Percentiles rank a stretch among this genome's conserved stretches.
Evolutionary conservation across 2,797 vertebrate genomes (phyloP).

Genomic region (Craterocephalus amniculus): DNA sequence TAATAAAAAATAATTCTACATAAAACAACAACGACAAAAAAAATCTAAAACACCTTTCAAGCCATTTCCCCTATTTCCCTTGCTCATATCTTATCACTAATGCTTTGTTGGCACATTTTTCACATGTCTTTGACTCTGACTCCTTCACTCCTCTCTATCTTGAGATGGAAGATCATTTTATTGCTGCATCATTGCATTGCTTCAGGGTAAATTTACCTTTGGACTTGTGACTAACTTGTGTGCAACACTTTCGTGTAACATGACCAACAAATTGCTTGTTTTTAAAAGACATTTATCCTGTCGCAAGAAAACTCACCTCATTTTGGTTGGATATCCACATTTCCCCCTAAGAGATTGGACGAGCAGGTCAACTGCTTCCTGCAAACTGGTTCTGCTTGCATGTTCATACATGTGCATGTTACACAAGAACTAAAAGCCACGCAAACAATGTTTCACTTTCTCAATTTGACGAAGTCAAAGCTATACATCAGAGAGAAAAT

Average conservation of each 20-base stretch:
- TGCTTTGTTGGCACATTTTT: conserved; percentile 7
- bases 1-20: rapidly evolving
- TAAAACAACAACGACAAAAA: neutral
- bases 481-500: too few relatives aligned
- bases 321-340: conserved; percentile 39
- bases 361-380: conserved; percentile 63
- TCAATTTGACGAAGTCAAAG: conserved; percentile 6
- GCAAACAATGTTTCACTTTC: conserved; percentile 2
- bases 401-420: too few relatives aligned
- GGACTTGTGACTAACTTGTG: conserved; percentile 22
- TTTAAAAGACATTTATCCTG: neutral
- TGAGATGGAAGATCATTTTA: conserved; percentile 31
- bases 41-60: neutral
- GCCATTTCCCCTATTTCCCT: neutral
- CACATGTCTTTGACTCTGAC: conserved; percentile 48
- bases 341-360: conserved; percentile 38
- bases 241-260: too few relatives aligned
- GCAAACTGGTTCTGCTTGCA: conserved; percentile 75
- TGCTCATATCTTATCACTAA: neutral
- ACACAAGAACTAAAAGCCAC: too few relatives aligned
- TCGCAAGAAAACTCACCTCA: neutral
- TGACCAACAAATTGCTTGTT: neutral
- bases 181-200: conserved; percentile 13
- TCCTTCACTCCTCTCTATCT: conserved; percentile 46
- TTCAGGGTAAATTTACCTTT: conserved; percentile 33